A percentile compares a stretch with the other conserved stretches of the same genome.
Evolutionary conservation across 2,113 vertebrate genomes (phyloP).

Genomic region (Zingel zingel): DNA sequence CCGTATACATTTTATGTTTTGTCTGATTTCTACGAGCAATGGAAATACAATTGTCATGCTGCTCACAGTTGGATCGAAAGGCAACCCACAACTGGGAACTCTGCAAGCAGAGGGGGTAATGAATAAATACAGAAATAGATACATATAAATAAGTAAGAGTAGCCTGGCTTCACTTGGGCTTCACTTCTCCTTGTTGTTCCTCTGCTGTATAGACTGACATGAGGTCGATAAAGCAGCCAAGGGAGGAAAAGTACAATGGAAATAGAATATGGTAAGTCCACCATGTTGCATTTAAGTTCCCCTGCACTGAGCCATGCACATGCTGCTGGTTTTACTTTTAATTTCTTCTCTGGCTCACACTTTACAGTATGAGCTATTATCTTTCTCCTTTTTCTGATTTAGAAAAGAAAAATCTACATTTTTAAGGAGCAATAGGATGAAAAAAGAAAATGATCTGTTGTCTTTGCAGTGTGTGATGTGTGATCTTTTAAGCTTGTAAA

Average conservation of each 20-base stretch:
- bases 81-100: slow-evolving; percentile 54
- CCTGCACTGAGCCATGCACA: slow-evolving; percentile 4
- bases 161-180: slow-evolving; percentile 59
- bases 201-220: slow-evolving; percentile 59
- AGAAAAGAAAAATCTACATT: background rate
- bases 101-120: slow-evolving; percentile 63
- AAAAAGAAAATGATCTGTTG: background rate
- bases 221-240: slow-evolving; percentile 72
- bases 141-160: slow-evolving; percentile 81
- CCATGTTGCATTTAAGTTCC: slow-evolving; percentile 29
- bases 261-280: slow-evolving; percentile 43
- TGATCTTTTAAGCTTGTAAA: slow-evolving; percentile 4
- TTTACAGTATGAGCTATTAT: background rate
- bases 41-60: slow-evolving; percentile 68
- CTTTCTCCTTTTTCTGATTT: slow-evolving; percentile 1
- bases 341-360: slow-evolving; percentile 4
- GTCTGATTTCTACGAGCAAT: slow-evolving; percentile 46
- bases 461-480: background rate
- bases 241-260: slow-evolving; percentile 58
- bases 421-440: background rate
- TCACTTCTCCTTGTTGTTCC: slow-evolving; percentile 67
- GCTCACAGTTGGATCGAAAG: slow-evolving; percentile 69
- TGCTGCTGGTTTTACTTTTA: slow-evolving; percentile 12
- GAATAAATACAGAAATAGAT: slow-evolving; percentile 82
- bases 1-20: slow-evolving; percentile 36